A percentile compares a stretch with the other conserved stretches of the same genome.
phyloP scores from a whole-genome alignment of 2,113 vertebrate species.

The Riparia riparia region DNA sequence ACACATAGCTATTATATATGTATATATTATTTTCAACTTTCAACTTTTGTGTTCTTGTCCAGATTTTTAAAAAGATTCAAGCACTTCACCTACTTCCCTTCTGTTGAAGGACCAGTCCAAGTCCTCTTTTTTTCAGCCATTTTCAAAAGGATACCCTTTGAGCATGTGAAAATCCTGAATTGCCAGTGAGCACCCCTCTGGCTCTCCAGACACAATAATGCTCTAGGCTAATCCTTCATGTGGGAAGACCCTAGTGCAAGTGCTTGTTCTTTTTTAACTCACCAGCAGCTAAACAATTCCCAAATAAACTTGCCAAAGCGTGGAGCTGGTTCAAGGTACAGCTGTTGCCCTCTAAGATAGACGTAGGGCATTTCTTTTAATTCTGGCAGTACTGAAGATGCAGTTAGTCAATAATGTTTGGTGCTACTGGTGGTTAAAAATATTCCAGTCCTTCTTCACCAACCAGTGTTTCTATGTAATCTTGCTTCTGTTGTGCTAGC shows the following conservation, averaged over 20 bases:
- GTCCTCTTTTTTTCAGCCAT: not conserved
- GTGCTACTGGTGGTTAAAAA: not conserved
- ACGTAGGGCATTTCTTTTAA: not conserved
- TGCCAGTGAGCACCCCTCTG: accelerated
- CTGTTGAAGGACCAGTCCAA: not conserved
- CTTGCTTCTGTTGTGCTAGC: not conserved
- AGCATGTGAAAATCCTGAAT: not conserved
- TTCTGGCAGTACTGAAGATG: not conserved
- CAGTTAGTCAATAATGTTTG: not conserved
- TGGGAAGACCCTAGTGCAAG: not conserved
- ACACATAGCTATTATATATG: no score
- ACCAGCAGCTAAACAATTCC: not conserved
- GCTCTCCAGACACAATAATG: not conserved
- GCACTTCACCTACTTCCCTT: not conserved
- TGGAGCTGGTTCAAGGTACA: not conserved
- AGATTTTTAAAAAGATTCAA: not conserved
- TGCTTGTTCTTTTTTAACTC: not conserved
- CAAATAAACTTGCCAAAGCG: accelerated
- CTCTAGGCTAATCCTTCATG: not conserved
- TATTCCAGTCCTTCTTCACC: not conserved
- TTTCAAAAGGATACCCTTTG: not conserved
- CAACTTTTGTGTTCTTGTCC: not conserved
- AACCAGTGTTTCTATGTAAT: not conserved
- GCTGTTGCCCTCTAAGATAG: not conserved
- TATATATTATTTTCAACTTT: not conserved